A percentile compares a stretch with the other conserved stretches of the same genome.
Evolutionary conservation across 2,888 invertebrate genomes (phyloP).

Genomic region (Choristoneura rosaceana): DNA sequence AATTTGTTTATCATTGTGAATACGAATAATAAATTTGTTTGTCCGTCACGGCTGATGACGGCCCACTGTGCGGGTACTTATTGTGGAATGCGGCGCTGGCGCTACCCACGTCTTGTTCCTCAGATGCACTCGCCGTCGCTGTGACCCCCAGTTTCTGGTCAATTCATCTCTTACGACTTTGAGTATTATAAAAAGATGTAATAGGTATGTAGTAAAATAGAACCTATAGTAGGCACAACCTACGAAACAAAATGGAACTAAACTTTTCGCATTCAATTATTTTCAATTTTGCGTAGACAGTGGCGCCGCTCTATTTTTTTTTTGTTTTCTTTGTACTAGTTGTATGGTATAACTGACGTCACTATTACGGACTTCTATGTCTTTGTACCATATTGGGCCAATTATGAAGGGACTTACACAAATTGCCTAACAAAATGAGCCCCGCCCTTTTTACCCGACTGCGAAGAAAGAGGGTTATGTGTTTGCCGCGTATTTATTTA

Average conservation of each 20-base stretch:
- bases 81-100: slow-evolving; percentile 43
- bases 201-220: background rate
- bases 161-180: slow-evolving; percentile 34
- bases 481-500: too few species aligned
- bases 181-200: background rate
- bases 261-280: too few species aligned
- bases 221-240: too few species aligned
- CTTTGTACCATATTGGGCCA: too few species aligned
- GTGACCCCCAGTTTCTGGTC: slow-evolving; percentile 40
- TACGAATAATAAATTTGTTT: background rate
- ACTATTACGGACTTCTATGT: background rate
- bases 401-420: too few species aligned
- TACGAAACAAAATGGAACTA: too few species aligned
- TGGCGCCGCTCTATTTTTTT: background rate
- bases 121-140: slow-evolving; percentile 37
- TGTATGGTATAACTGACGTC: background rate
- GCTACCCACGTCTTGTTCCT: slow-evolving; percentile 41
- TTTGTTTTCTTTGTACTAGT: background rate
- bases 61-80: slow-evolving; percentile 25
- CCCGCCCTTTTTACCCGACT: too few species aligned
- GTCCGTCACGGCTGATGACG: background rate
- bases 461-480: too few species aligned
- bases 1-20: background rate
- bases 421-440: too few species aligned
- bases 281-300: background rate